Base-by-base conservation (phyloP, 2,888 invertebrate genomes). In the Tinea trinotella region DNA sequence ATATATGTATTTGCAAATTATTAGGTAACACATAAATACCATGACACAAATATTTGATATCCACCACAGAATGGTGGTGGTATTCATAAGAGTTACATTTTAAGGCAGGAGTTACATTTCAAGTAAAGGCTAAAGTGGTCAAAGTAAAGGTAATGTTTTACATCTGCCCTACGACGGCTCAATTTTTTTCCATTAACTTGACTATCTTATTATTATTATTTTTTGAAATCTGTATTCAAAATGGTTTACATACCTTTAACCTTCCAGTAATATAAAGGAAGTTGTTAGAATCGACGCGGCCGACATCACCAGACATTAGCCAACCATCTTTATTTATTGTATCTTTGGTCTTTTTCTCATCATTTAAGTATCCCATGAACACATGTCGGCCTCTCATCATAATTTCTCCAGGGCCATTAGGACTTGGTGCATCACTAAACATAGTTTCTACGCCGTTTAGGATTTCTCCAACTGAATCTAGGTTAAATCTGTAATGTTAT, bases 321-420 rank as follows among this genome's bases (percentile, higher is more conserved):
- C 95, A 97, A n/a, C 94, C 93, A 0, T 95, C 92, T 0, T 89
- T 86, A 66, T 95, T 94, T 19, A 96, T 73, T 0, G 93, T 80
- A 56, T 92, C 94, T 20, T 75, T 77, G 0, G 96, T 95, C 76
- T 96, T 95, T 57, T 90, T 92, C 40, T 88, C 87, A 52, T 91
- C 90, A 59, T 89, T 84, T 46, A 97, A 84, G 66, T 98, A 98
- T 0, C 97, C 97, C 96, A 97, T 97, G 74, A 95, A 95, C 5
- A 97, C 88, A 68, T 96, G 93, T 19, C 97, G 90, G 9, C 97
- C 97, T 44, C 89, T 88, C 87, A 96, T 90, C 70, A 93, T 92
- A 57, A 97, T 87, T 88, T 95, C 95, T 1, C 95, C 96, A 57
- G 94, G 92, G 0, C 93, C 93, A 57, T 93, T 91, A 2, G 76